Percentiles rank a stretch among this genome's conserved stretches.
Evolutionary conservation across 2,113 vertebrate genomes (phyloP).

Genomic region (Sinocyclocheilus maitianheensis): DNA sequence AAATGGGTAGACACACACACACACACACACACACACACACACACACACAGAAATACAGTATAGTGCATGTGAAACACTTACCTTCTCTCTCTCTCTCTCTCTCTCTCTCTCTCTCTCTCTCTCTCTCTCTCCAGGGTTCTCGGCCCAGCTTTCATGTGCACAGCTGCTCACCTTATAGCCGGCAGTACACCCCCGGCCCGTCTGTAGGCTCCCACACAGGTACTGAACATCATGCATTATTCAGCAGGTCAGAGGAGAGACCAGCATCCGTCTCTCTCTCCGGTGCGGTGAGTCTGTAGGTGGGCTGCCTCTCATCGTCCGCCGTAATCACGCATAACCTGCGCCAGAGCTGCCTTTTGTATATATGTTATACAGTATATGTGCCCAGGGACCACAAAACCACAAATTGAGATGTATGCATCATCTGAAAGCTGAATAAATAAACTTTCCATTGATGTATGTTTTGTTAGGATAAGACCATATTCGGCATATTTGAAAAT

Average conservation of each 20-base stretch:
- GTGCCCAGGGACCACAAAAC: no score
- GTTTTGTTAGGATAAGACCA: no score
- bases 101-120: neutral
- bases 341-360: constrained; percentile 30
- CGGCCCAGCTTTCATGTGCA: constrained; percentile 74
- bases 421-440: no score
- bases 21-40: constrained; percentile 10
- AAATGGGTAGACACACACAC: constrained; percentile 51
- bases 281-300: constrained; percentile 25
- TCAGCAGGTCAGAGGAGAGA: constrained; percentile 52
- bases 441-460: no score
- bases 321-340: constrained; percentile 3
- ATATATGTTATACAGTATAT: neutral
- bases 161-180: constrained; percentile 79
- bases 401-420: no score
- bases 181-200: constrained; percentile 69
- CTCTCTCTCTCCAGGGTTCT: constrained; percentile 57
- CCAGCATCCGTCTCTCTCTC: constrained; percentile 4
- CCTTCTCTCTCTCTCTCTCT: neutral
- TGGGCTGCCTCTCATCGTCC: constrained; percentile 39
- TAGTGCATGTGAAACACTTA: constrained; percentile 6
- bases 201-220: constrained; percentile 51
- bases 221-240: constrained; percentile 56
- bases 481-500: no score
- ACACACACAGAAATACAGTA: neutral